These are phyloP conservation scores for Microplitis demolitor DNA, from an alignment of 1,140 invertebrate genomes.

Conservation along the genomic window DNA sequence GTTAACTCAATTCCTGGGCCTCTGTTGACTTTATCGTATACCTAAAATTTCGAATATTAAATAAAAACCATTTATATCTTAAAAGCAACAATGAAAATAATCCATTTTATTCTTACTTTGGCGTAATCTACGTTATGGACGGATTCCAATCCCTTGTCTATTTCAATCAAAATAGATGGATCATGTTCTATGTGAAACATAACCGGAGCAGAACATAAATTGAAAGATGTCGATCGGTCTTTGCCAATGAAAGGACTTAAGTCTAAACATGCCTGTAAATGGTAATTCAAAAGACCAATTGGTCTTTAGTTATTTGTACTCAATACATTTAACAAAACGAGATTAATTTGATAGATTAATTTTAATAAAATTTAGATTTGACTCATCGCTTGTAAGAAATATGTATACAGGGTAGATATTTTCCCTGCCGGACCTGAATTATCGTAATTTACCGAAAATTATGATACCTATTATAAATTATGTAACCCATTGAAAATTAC, in stretches of 20 bases:
- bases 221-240: slow-evolving; percentile 67
- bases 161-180: slow-evolving; percentile 71
- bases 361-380: too few species aligned
- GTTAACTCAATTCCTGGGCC: slow-evolving; percentile 77
- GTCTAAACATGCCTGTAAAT: slow-evolving; percentile 65
- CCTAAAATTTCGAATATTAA: slow-evolving; percentile 60
- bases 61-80: neutral
- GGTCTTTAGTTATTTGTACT: too few species aligned
- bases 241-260: slow-evolving; percentile 70
- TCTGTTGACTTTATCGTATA: slow-evolving; percentile 66
- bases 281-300: neutral
- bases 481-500: too few species aligned
- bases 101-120: slow-evolving; percentile 52
- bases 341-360: too few species aligned
- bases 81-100: neutral
- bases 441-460: too few species aligned
- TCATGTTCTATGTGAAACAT: slow-evolving; percentile 81
- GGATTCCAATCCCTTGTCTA: slow-evolving; percentile 73
- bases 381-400: too few species aligned
- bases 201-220: slow-evolving; percentile 80
- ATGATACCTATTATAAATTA: too few species aligned
- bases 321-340: too few species aligned
- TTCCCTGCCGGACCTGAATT: too few species aligned
- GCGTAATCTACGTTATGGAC: slow-evolving; percentile 79
- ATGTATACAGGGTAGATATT: too few species aligned